A percentile compares a stretch with the other conserved stretches of the same genome.
Conservation (phyloP, 2,888 invertebrate species). For the Pimpla rufipes region DNA sequence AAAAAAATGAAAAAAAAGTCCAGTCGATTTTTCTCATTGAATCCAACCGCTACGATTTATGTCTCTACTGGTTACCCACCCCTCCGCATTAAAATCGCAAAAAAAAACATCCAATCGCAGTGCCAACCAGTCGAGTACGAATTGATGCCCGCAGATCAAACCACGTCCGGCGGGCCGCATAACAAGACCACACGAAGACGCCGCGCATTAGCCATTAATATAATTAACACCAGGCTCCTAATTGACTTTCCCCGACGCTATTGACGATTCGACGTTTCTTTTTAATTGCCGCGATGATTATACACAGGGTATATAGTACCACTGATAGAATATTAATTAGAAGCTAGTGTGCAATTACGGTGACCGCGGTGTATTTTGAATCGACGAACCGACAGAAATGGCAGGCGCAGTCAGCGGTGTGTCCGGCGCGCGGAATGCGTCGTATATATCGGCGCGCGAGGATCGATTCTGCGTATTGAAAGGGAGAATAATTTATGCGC, state of each 20-base stretch:
- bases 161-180: no score
- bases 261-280: slow-evolving; percentile 70
- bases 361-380: slow-evolving; percentile 36
- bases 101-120: not conserved
- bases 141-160: no score
- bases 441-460: slow-evolving; percentile 21
- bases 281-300: slow-evolving; percentile 39
- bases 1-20: no score
- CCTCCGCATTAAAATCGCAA: not conserved
- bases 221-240: slow-evolving; percentile 73
- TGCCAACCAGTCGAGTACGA: no score
- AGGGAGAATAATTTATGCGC: slow-evolving; percentile 61
- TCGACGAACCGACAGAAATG: slow-evolving; percentile 25
- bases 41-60: no score
- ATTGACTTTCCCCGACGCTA: slow-evolving; percentile 73
- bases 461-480: slow-evolving; percentile 55
- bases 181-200: slow-evolving; percentile 1
- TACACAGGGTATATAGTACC: slow-evolving; percentile 30
- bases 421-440: slow-evolving; percentile 12
- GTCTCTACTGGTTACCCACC: no score
- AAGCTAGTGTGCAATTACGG: slow-evolving; percentile 44
- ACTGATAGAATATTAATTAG: slow-evolving; percentile 64
- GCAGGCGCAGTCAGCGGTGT: no score
- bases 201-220: slow-evolving; percentile 68
- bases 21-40: no score